Evolutionary conservation across 2,113 vertebrate genomes (phyloP), one percentile per base, ranked within the genome.

Genomic region (Ceuthmochares aereus): DNA sequence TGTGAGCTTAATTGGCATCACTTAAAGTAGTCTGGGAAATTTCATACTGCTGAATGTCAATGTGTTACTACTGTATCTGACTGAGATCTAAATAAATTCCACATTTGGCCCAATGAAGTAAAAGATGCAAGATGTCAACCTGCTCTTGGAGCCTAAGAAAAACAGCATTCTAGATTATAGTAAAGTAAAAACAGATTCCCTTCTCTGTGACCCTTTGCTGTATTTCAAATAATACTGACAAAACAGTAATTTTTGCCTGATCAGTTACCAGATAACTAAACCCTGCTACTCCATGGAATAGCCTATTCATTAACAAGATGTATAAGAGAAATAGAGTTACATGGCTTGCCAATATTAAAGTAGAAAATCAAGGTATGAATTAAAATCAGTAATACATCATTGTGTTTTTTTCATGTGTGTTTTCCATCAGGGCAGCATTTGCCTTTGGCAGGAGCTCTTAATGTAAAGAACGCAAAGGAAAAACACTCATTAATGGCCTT

Each of bases 1-100:
- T 96, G 51, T 95, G 93, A 96, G 87, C 86, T 95, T 98, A 98
- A 98, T 40, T 98, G 98, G 95, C 95, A 97, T 81, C 81, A 94
- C 81, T 97, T 95, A 79, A 87, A 96, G 95, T 45, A 90, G 74
- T 83, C 52, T 82, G 90, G 91, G 86, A 96, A 95, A 97, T 96
- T 96, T 97, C 94, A 96, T 96, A 90, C 85, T 59, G 83, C 89
- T 82, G 96, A 89, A 97, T 96, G 83, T 32, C 89, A 94, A 95
- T 64, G 90, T 95, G 96, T 94, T 96, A 97, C 94, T 96, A 97
- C 93, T 91, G 90, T 93, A 96, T 91, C 95, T 95, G 80, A 95
- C 93, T 97, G 80, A 97, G 88, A 97, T 89, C 93, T 77, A 95
- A 97, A 97, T 92, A 90, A 95, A 97, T 93, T 95, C 94, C 90